Conservation (phyloP, 2,113 vertebrate species). For the Tachysurus vachellii region DNA sequence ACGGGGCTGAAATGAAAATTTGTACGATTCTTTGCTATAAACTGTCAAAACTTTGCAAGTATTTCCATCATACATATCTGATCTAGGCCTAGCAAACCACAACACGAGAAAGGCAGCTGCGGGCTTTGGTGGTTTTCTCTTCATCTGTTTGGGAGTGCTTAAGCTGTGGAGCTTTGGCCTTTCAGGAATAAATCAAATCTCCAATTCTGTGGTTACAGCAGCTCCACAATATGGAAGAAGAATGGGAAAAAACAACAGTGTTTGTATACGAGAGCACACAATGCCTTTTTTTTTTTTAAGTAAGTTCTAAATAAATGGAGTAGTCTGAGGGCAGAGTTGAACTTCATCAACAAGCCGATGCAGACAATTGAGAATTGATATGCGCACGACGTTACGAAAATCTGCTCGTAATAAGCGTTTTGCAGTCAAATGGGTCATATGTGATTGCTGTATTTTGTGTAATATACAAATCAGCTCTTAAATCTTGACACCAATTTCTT, state of each 20-base stretch:
- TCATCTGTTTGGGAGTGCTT: constrained; percentile 58
- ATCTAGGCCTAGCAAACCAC: neutral
- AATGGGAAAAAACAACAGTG: constrained; percentile 54
- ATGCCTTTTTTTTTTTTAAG: neutral
- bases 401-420: neutral
- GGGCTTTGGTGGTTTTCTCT: constrained; percentile 22
- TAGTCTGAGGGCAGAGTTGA: constrained; percentile 23
- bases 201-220: constrained; percentile 54
- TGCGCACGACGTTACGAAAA: constrained; percentile 47
- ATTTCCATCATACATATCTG: constrained; percentile 8
- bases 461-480: constrained; percentile 11
- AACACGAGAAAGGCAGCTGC: neutral
- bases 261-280: constrained; percentile 18
- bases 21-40: neutral
- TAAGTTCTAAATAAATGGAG: neutral
- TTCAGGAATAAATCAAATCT: constrained; percentile 62
- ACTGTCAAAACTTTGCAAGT: neutral
- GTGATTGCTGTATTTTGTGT: neutral
- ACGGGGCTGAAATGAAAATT: neutral
- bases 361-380: constrained; percentile 56
- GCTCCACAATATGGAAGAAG: constrained; percentile 48
- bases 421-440: neutral
- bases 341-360: constrained; percentile 55
- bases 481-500: neutral
- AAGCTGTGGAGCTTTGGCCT: constrained; percentile 56